Conservation (phyloP, 1,140 invertebrate species). For the Monomorium pharaonis region DNA sequence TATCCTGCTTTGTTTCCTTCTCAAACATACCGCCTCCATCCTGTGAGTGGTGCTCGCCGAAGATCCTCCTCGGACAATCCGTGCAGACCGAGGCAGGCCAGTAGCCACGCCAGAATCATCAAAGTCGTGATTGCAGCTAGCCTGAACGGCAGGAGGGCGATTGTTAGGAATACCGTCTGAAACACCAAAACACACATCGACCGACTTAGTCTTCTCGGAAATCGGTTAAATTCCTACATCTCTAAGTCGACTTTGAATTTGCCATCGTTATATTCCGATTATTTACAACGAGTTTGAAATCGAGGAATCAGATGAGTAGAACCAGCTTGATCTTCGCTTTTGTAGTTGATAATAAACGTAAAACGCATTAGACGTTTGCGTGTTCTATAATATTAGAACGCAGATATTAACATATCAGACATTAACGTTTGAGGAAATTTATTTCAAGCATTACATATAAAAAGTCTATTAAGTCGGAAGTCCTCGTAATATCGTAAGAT, state of each 20-base stretch:
- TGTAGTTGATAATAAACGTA: too few species aligned
- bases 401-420: not conserved
- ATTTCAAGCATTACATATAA: not conserved
- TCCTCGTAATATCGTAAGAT: not conserved
- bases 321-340: not conserved
- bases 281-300: not conserved
- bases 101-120: conserved; percentile 92
- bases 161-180: conserved; percentile 92
- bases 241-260: not conserved
- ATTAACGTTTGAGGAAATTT: not conserved
- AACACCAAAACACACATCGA: conserved; percentile 71
- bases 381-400: not conserved
- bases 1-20: not conserved
- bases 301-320: not conserved
- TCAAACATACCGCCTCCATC: conserved; percentile 92
- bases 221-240: not conserved
- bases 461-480: not conserved
- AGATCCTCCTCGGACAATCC: conserved; percentile 92
- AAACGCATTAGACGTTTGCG: not conserved
- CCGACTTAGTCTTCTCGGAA: not conserved
- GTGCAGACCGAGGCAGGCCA: conserved; percentile 92
- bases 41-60: conserved; percentile 89
- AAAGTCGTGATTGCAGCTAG: conserved; percentile 90
- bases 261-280: not conserved
- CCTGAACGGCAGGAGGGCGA: conserved; percentile 91